Evolutionary conservation across 2,888 invertebrate genomes (phyloP), one percentile per base, ranked within the genome.

Genomic region (Apantesis nais): DNA sequence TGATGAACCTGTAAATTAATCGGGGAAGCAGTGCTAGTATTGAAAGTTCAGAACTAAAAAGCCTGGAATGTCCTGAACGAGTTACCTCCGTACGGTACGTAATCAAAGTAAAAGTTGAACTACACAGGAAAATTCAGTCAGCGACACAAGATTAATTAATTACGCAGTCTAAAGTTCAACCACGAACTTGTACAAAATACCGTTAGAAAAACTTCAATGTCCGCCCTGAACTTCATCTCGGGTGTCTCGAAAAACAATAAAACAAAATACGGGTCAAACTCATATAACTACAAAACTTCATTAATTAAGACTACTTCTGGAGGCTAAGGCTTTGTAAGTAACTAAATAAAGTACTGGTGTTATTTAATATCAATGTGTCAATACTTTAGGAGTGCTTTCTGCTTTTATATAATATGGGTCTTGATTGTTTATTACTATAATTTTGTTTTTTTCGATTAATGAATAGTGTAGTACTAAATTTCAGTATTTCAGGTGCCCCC

Each of bases 261-360:
- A 81, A 78, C 74, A 78, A 74, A 76, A 79, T 77, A 81, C 73
- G 75, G 80, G 82, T 78, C 81, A 82, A 83, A 83, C 81, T 81
- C 77, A 75, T 79, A 79, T 78, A 81, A 79, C 78, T 80, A 75
- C 61, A 62, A 73, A 82, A 84, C 78, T 84, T 83, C 75, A 77
- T 80, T 85, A 85, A 85, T 84, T 83, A 84, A 85, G 80, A 69
- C 72, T 78, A 74, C 73, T 75, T 69, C 72, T 74, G 71, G 75
- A 76, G 74, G 67, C 76, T 72, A 63, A 69, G 74, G 72, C 72
- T 64, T 70, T 68, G 29, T 5, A 44, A 12, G 29, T 19, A 19
- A 52, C 29, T 29, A 16, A 58, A 39, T 66, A 41, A 68, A 73
- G 63, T 68, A 65, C 25, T 62, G 25, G 25, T 58, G 48, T 67